Evolutionary conservation across 2,113 vertebrate species (phyloP).

Genomic region (Origma solitaria): DNA sequence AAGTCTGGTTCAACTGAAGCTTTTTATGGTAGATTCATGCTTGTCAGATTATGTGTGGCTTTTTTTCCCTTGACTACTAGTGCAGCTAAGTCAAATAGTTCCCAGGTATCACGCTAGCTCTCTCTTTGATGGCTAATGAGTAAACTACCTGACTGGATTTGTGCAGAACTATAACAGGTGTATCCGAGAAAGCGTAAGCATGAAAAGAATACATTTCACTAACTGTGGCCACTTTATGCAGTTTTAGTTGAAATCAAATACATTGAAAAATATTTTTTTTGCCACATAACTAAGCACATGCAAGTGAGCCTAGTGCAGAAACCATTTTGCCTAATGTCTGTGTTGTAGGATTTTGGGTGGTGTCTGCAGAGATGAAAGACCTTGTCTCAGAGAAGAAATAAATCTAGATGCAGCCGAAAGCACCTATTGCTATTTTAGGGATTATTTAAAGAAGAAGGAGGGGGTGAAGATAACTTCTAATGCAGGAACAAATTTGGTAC

Average conservation of each 20-base stretch:
- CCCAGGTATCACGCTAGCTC: background rate
- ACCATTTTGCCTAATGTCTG: background rate
- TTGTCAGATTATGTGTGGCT: background rate
- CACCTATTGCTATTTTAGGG: background rate
- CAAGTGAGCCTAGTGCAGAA: background rate
- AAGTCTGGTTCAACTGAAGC: background rate
- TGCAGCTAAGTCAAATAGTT: background rate
- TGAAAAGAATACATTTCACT: background rate
- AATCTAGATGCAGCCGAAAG: background rate
- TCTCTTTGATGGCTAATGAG: background rate
- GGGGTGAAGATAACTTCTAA: background rate
- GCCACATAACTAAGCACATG: background rate
- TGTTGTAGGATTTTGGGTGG: background rate
- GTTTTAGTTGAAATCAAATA: background rate
- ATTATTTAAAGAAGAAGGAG: background rate
- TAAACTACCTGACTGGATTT: background rate
- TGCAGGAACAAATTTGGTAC: background rate
- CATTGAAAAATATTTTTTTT: background rate
- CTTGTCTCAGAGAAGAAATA: background rate
- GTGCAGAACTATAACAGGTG: background rate
- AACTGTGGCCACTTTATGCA: fast-evolving
- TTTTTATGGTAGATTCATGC: background rate
- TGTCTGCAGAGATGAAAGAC: background rate
- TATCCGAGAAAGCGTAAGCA: background rate
- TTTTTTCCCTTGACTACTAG: background rate